These are phyloP conservation scores for Dipodomys stephensi DNA, from an alignment of 2,113 vertebrate genomes.

Conservation along the genomic window DNA sequence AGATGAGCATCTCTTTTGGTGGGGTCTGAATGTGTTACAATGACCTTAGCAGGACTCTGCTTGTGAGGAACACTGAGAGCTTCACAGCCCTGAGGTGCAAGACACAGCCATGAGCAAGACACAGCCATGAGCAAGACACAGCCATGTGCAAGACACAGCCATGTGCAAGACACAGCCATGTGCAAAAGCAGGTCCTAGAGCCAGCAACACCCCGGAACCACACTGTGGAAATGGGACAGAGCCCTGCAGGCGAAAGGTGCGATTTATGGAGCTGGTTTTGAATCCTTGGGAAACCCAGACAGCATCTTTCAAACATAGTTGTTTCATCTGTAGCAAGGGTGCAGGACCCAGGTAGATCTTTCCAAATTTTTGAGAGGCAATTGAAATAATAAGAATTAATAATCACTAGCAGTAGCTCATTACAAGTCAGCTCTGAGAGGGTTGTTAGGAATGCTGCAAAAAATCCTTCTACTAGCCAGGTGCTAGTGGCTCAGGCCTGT, in stretches of 20 bases:
- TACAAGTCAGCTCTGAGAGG: neutral
- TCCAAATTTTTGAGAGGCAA: neutral
- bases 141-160: neutral
- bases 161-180: neutral
- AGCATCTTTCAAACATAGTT: neutral
- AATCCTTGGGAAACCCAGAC: neutral
- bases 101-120: neutral
- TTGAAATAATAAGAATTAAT: neutral
- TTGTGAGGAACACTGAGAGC: neutral
- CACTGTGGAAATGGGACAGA: neutral
- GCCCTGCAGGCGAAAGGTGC: neutral
- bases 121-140: fast-evolving
- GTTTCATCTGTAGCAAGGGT: neutral
- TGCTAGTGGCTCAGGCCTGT: too few relatives aligned
- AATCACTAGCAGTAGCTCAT: neutral
- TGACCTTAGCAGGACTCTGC: neutral
- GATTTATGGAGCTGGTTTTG: neutral
- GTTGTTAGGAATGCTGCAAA: neutral
- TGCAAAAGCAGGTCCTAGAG: fast-evolving
- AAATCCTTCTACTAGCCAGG: neutral
- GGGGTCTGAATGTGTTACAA: neutral
- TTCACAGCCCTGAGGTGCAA: neutral
- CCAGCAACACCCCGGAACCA: neutral
- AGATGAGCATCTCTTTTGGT: neutral
- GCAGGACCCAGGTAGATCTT: neutral